Percentiles rank a stretch among this genome's conserved stretches.
Conservation (phyloP, 2,113 vertebrate genomes). For the Loxodonta africana region DNA sequence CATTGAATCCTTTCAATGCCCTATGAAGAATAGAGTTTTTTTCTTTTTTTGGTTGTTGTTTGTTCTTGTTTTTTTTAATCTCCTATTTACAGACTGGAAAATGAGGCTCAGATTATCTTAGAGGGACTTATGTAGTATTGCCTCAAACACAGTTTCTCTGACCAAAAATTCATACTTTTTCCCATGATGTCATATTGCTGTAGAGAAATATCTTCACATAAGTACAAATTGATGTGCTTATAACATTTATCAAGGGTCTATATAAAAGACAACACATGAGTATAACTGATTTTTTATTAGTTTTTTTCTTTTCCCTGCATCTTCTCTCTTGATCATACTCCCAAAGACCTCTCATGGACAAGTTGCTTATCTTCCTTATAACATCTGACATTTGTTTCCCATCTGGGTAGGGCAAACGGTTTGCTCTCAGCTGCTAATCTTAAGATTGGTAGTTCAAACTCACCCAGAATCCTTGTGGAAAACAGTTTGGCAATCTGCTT, state of each 20-base stretch:
- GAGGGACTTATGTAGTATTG: not conserved
- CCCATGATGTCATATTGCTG: not conserved
- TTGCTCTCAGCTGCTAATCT: too few relatives aligned
- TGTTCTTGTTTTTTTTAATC: not conserved
- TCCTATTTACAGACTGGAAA: not conserved
- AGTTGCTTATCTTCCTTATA: not conserved
- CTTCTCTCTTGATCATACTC: not conserved
- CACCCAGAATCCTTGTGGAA: not conserved
- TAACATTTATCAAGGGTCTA: not conserved
- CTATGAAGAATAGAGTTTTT: not conserved
- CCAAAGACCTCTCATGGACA: not conserved
- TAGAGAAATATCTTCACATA: constrained; percentile 44
- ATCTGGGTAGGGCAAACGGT: not conserved
- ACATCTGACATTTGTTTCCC: not conserved
- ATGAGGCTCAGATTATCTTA: not conserved
- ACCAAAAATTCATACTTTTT: not conserved
- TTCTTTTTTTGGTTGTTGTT: too few relatives aligned
- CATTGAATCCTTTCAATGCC: not conserved
- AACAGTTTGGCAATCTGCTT: not conserved
- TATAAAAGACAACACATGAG: not conserved
- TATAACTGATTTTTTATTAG: not conserved
- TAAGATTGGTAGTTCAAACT: too few relatives aligned
- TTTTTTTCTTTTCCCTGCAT: not conserved
- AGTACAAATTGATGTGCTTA: not conserved
- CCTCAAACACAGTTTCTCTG: not conserved